A percentile compares a stretch with the other conserved stretches of the same genome.
Conservation (phyloP, 1,140 invertebrate species). For the Brachionus sp. region DNA sequence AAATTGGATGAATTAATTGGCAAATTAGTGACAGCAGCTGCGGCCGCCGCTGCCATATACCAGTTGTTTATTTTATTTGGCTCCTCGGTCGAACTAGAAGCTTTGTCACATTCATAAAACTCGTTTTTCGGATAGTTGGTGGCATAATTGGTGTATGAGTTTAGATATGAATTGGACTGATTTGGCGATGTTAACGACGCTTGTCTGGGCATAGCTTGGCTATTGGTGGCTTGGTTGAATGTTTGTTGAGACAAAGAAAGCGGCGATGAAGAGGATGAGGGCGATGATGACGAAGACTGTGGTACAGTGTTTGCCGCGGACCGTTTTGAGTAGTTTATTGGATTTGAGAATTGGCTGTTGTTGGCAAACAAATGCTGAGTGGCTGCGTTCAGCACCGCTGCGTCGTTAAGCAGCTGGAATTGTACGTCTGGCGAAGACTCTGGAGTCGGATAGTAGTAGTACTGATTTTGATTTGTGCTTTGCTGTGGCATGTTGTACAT, state of each 20-base stretch:
- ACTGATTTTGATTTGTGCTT: background rate
- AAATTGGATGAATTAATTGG: background rate
- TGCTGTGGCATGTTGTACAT: slow-evolving; percentile 9
- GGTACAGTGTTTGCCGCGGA: background rate
- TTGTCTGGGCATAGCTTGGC: background rate
- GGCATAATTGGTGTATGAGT: background rate
- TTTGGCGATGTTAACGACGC: background rate
- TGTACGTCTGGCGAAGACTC: slow-evolving; percentile 42
- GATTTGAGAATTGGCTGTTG: slow-evolving; percentile 31
- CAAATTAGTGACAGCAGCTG: slow-evolving; percentile 14
- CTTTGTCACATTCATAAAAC: slow-evolving; percentile 10
- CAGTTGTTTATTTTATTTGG: slow-evolving; percentile 32
- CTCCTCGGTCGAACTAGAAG: background rate
- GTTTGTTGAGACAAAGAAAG: background rate
- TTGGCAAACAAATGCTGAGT: background rate
- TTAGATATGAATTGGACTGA: background rate
- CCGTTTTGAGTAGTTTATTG: background rate
- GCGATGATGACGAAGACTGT: slow-evolving; percentile 6
- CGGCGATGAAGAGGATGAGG: background rate
- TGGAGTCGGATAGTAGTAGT: slow-evolving; percentile 38
- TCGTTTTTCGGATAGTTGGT: background rate
- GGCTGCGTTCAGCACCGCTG: slow-evolving; percentile 38
- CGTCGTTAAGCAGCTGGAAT: slow-evolving; percentile 32
- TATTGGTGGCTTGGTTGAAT: background rate
- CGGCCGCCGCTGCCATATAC: slow-evolving; percentile 32